Conservation (phyloP, 1,140 invertebrate species). For the Monomorium pharaonis region DNA sequence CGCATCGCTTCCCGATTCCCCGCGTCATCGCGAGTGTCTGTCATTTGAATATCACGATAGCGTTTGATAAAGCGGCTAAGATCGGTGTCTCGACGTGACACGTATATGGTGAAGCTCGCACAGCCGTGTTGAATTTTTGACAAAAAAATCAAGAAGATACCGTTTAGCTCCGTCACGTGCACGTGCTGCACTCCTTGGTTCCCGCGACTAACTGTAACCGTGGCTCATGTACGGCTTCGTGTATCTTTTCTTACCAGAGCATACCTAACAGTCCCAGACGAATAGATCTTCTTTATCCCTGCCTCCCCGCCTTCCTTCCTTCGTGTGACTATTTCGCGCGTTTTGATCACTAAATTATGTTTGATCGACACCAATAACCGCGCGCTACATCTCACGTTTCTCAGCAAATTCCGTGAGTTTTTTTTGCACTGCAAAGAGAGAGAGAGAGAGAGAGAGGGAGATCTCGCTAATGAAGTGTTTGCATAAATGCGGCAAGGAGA, state of each 20-base stretch:
- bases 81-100: background rate
- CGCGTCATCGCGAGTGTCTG: background rate
- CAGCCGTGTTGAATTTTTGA: slow-evolving; percentile 19
- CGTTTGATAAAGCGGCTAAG: background rate
- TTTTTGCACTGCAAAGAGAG: background rate
- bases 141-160: slow-evolving; percentile 41
- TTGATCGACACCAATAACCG: background rate
- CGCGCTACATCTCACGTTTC: background rate
- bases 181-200: slow-evolving; percentile 15
- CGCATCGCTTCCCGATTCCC: background rate
- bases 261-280: slow-evolving; percentile 63
- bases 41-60: background rate
- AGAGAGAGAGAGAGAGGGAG: no score
- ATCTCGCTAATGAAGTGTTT: background rate
- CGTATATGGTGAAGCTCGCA: background rate
- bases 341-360: background rate
- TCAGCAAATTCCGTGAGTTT: background rate
- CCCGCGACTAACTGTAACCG: slow-evolving; percentile 66
- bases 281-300: slow-evolving; percentile 52
- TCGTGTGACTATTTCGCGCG: slow-evolving; percentile 8
- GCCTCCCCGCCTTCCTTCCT: background rate
- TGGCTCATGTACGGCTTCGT: slow-evolving; percentile 1
- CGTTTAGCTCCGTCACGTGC: slow-evolving; percentile 30
- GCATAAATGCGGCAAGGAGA: background rate
- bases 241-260: slow-evolving; percentile 31